Conservation (phyloP, 1,140 invertebrate genomes). For the Danaus plexippus region DNA sequence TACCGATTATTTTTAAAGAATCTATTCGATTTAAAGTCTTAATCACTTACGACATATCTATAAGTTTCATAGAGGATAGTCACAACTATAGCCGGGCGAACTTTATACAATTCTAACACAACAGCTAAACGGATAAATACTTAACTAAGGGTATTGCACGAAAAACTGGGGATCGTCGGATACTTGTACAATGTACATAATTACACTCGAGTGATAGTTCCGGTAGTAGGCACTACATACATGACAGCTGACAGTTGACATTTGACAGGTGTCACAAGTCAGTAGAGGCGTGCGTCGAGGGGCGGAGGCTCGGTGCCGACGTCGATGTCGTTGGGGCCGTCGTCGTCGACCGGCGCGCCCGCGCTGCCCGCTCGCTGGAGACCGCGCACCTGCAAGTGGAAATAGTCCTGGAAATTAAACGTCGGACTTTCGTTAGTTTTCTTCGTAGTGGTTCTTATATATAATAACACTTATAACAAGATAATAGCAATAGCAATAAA, state of each 20-base stretch:
- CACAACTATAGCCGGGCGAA: slow-evolving; percentile 22
- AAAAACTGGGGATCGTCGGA: slow-evolving; percentile 47
- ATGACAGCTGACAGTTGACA: too few relatives aligned
- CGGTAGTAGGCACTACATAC: not conserved
- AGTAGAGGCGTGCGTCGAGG: slow-evolving; percentile 39
- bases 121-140: slow-evolving; percentile 64
- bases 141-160: slow-evolving; percentile 69
- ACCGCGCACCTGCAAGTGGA: slow-evolving; percentile 48
- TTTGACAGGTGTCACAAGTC: slow-evolving; percentile 18
- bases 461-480: too few relatives aligned
- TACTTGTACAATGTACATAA: slow-evolving; percentile 61
- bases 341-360: slow-evolving; percentile 32
- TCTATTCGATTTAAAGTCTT: slow-evolving; percentile 26
- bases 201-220: slow-evolving; percentile 44
- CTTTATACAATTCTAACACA: slow-evolving; percentile 61
- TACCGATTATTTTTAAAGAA: slow-evolving; percentile 29
- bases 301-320: slow-evolving; percentile 59
- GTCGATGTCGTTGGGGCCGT: slow-evolving; percentile 56
- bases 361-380: slow-evolving; percentile 28
- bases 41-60: slow-evolving; percentile 1
- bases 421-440: too few relatives aligned
- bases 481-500: too few relatives aligned
- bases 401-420: too few relatives aligned
- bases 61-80: not conserved
- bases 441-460: too few relatives aligned